phyloP scores from a whole-genome alignment of 1,140 invertebrate species.

The Arctopsyche grandis region DNA sequence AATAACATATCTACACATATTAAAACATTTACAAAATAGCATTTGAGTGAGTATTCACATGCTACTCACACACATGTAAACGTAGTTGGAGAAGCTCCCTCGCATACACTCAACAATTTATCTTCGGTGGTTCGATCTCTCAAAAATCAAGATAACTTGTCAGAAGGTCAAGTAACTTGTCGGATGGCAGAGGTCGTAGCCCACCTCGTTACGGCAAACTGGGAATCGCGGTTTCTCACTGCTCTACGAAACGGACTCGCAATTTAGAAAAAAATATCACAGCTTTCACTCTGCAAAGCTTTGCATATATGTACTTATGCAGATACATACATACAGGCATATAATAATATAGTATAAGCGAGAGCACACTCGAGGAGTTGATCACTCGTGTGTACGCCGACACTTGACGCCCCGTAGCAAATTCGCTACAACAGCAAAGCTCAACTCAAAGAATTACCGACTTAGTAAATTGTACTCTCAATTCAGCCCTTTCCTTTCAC shows the following conservation, averaged over 20 bases:
- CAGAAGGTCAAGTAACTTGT: slow-evolving; percentile 32
- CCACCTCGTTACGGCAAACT: slow-evolving; percentile 9
- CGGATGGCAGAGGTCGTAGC: slow-evolving; percentile 10
- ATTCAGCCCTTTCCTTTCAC: slow-evolving; percentile 44
- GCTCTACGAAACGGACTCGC: background rate
- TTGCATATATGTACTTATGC: background rate
- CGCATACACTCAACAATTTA: background rate
- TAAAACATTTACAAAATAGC: too few species aligned
- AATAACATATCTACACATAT: too few species aligned
- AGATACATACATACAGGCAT: background rate
- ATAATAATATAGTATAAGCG: background rate
- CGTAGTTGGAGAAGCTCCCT: slow-evolving; percentile 14
- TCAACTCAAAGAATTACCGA: slow-evolving; percentile 40
- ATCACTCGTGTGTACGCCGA: too few species aligned
- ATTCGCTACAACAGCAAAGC: slow-evolving; percentile 6
- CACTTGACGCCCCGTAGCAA: too few species aligned
- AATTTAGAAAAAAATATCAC: background rate
- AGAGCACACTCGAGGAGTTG: too few species aligned
- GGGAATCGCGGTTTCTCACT: background rate
- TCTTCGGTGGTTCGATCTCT: slow-evolving; percentile 22
- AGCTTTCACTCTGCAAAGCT: background rate
- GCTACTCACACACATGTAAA: too few species aligned
- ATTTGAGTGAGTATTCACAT: too few species aligned
- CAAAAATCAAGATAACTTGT: slow-evolving; percentile 31
- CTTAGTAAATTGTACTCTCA: slow-evolving; percentile 38